These are phyloP conservation scores for Parasteatoda lunata DNA, from an alignment of 2,888 invertebrate genomes.

Conservation along the genomic window DNA sequence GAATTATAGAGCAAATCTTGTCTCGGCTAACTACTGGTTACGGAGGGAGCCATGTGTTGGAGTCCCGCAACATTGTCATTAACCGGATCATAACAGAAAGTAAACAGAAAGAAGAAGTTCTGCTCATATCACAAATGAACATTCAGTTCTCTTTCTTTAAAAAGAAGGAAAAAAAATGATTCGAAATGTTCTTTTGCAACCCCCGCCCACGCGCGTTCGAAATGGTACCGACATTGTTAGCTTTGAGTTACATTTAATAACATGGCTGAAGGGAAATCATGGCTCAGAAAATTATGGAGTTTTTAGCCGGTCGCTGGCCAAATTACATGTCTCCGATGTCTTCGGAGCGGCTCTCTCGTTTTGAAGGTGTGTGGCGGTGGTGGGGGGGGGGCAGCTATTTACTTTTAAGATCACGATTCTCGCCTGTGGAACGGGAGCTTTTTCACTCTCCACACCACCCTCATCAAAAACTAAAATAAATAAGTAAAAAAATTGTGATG, in stretches of 20 bases:
- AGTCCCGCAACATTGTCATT: slow-evolving; percentile 61
- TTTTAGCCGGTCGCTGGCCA: slow-evolving; percentile 29
- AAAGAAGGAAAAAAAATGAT: slow-evolving; percentile 24
- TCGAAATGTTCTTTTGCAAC: slow-evolving; percentile 25
- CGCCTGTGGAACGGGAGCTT: slow-evolving; percentile 41
- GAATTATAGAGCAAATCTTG: slow-evolving; percentile 52
- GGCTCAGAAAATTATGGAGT: slow-evolving; percentile 55
- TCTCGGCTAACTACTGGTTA: slow-evolving; percentile 53
- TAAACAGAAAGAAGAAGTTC: slow-evolving; percentile 33
- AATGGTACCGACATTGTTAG: slow-evolving; percentile 64
- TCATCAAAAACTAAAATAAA: background rate
- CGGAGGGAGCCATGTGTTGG: slow-evolving; percentile 52
- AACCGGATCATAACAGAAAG: slow-evolving; percentile 37
- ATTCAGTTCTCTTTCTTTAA: slow-evolving; percentile 52
- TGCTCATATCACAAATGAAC: slow-evolving; percentile 53
- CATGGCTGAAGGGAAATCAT: slow-evolving; percentile 42
- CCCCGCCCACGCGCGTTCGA: slow-evolving; percentile 19
- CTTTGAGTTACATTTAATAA: slow-evolving; percentile 68
- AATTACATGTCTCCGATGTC: slow-evolving; percentile 59
- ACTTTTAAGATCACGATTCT: slow-evolving; percentile 52
- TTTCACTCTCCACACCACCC: background rate
- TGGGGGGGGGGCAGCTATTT: slow-evolving; percentile 24
- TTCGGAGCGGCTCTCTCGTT: slow-evolving; percentile 34
- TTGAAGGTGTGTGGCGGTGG: slow-evolving; percentile 13
- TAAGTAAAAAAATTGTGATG: background rate